Evolutionary conservation across 2,888 invertebrate genomes (phyloP), one percentile per base, ranked within the genome.

Genomic region (Euzophera pinguis): DNA sequence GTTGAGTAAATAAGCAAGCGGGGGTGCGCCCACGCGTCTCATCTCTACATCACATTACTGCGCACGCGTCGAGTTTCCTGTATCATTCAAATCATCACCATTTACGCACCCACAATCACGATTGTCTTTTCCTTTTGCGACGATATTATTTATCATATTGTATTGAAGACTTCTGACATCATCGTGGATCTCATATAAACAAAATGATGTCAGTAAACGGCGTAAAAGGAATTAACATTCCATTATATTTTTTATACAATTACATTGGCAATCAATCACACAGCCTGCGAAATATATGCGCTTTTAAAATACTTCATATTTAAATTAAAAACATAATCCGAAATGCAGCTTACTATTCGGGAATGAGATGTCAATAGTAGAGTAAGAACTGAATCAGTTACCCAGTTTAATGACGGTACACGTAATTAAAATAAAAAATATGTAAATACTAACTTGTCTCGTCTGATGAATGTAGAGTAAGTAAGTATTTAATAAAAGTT

Each of bases 11-110:
- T 72, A 72, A 78, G 69, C 65, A 63, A 64, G 79, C 75, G 83
- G 82, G 85, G 85, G 84, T 80, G 84, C 84, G 81, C 88, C 87
- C 81, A 86, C 87, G 77, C 80, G 61, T 73, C 75, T 84, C 84
- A 88, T 88, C 87, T 84, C 67, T 60, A 71, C 81, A 84, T 83
- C 79, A 84, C 77, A 76, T 84, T 72, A 81, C 78, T 67, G 82
- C 75, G 83, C 87, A 86, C 85, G 85, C 83, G 84, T 71, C 71
- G 69, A 62, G 71, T 78, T 85, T 87, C 85, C 87, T 85, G 84
- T 78, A 74, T 70, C 79, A 81, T 83, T 83, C 75, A 73, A 64
- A 78, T 74, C 71, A 75, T 67, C 67, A 69, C 67, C 68, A 69
- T 75, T 74, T 70, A 69, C 73, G 73, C 78, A 79, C 77, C 77